A percentile compares a stretch with the other conserved stretches of the same genome.
phyloP scores from a whole-genome alignment of 2,113 vertebrate species.

The Erythrolamprus reginae region DNA sequence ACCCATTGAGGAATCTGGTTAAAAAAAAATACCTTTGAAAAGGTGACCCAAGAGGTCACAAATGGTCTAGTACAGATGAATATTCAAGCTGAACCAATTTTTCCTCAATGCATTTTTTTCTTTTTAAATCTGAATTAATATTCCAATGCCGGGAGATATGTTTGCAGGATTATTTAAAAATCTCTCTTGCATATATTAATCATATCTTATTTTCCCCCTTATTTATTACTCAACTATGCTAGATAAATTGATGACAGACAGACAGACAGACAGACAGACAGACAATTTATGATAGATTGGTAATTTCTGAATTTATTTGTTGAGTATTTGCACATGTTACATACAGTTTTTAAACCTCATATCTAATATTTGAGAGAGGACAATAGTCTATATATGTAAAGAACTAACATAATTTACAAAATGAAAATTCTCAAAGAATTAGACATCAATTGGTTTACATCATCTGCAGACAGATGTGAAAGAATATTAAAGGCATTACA shows the following conservation, averaged over 20 bases:
- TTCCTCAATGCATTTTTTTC: neutral
- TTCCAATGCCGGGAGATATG: neutral
- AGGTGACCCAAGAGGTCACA: neutral
- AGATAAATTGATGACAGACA: neutral
- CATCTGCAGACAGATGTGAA: slow-evolving; percentile 2
- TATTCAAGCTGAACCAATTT: neutral
- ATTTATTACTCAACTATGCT: neutral
- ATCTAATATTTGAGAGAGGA: neutral
- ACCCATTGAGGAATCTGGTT: neutral
- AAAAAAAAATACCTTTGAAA: neutral
- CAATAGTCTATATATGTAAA: neutral
- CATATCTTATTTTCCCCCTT: neutral
- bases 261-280: neutral
- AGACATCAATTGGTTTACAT: neutral
- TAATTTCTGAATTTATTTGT: slow-evolving; percentile 6
- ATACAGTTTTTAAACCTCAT: neutral
- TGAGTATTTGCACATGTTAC: neutral
- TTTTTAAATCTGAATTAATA: neutral
- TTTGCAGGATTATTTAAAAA: neutral
- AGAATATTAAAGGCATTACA: slow-evolving; percentile 30
- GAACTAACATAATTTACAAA: neutral
- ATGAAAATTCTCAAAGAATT: slow-evolving; percentile 6
- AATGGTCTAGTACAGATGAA: neutral
- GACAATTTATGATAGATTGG: neutral
- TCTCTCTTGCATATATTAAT: neutral